Percentiles rank a stretch among this genome's conserved stretches.
Evolutionary conservation across 1,140 invertebrate genomes (phyloP).

Genomic region (Harpegnathos saltator): DNA sequence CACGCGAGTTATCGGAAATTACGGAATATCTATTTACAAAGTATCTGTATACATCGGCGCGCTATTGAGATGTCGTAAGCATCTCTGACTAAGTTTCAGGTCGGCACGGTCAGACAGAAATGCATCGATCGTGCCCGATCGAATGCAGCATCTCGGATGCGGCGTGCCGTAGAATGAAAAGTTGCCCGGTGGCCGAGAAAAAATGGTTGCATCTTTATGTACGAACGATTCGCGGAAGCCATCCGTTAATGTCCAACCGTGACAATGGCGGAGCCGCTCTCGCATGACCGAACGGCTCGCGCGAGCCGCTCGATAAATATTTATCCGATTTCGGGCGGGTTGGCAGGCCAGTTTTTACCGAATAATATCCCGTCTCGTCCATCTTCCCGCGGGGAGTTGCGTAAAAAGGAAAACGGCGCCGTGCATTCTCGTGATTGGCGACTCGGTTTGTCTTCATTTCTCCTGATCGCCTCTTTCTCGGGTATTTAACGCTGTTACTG

Average conservation of each 20-base stretch:
- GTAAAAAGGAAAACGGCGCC: not conserved
- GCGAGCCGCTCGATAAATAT: slow-evolving; percentile 77
- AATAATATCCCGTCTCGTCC: slow-evolving; percentile 36
- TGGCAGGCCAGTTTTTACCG: slow-evolving; percentile 12
- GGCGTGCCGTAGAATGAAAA: slow-evolving; percentile 33
- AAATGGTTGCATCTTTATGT: slow-evolving; percentile 72
- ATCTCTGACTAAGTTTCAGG: slow-evolving; percentile 38
- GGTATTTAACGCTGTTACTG: no score
- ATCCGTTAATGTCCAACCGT: slow-evolving; percentile 81
- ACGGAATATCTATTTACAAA: no score
- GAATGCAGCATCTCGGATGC: slow-evolving; percentile 36
- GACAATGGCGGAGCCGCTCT: slow-evolving; percentile 74
- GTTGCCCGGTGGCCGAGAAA: slow-evolving; percentile 16
- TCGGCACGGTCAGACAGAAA: not conserved
- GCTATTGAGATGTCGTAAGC: slow-evolving; percentile 24
- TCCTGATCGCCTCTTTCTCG: no score
- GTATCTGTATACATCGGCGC: not conserved
- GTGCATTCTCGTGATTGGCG: slow-evolving; percentile 1
- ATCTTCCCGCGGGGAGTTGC: slow-evolving; percentile 4
- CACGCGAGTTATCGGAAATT: no score
- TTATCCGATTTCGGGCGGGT: slow-evolving; percentile 55
- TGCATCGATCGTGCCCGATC: slow-evolving; percentile 39
- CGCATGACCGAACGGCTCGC: slow-evolving; percentile 66
- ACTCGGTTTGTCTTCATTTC: not conserved
- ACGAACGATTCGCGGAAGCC: slow-evolving; percentile 73